A percentile compares a stretch with the other conserved stretches of the same genome.
Evolutionary conservation across 2,888 invertebrate genomes (phyloP).

Genomic region (Caenorhabditis japonica): DNA sequence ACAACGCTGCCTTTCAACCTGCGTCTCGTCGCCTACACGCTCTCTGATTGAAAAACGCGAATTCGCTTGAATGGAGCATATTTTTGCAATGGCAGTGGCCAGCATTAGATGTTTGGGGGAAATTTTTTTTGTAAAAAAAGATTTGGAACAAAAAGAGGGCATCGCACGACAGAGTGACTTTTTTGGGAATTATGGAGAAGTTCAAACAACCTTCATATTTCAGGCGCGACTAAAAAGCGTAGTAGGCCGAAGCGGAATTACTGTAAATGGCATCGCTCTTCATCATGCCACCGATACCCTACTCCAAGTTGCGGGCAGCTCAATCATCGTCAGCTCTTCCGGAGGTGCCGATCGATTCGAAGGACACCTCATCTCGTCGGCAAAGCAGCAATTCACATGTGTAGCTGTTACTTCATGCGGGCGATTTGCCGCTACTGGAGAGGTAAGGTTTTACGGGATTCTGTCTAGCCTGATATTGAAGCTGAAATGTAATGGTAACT

Average conservation of each 20-base stretch:
- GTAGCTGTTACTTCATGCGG: conserved; percentile 69
- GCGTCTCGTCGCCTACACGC: too few species aligned
- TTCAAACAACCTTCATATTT: conserved; percentile 5
- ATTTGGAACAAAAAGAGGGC: too few species aligned
- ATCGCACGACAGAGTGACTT: too few species aligned
- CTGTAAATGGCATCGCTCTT: conserved; percentile 49
- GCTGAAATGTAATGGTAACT: too few species aligned
- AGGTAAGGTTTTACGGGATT: conserved; percentile 46
- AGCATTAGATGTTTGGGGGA: too few species aligned
- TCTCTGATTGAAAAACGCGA: too few species aligned
- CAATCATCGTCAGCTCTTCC: conserved; percentile 68
- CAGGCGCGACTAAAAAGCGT: conserved; percentile 57
- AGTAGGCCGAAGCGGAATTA: conserved; percentile 51
- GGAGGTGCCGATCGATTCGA: conserved; percentile 49
- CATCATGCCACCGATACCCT: conserved; percentile 50
- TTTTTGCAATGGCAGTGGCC: too few species aligned
- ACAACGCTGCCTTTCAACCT: too few species aligned
- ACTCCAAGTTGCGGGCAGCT: conserved; percentile 59
- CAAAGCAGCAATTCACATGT: conserved; percentile 68
- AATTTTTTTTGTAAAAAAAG: too few species aligned
- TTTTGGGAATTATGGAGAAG: too few species aligned
- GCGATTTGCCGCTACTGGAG: conserved; percentile 69
- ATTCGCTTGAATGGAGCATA: too few species aligned
- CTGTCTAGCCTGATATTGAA: too few species aligned
- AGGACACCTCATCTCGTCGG: conserved; percentile 59